Evolutionary conservation across 2,888 invertebrate species (phyloP), one percentile per base, ranked within the genome.

Genomic region (Sinotaia quadrata): DNA sequence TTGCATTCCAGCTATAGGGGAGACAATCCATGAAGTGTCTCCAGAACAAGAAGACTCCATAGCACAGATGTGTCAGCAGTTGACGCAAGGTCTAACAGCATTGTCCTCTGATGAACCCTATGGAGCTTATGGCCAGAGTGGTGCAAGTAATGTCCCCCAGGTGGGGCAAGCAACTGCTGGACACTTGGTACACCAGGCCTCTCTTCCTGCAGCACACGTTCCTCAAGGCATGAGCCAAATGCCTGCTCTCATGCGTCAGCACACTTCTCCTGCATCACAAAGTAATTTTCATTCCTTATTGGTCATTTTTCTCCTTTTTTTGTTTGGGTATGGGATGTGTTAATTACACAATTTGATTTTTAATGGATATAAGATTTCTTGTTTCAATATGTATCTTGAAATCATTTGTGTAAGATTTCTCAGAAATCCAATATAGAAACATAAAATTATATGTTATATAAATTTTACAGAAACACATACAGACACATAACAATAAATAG

Each of bases 21-120:
- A 93, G 79, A 93, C 94, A 49, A 94, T 94, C 85, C 93, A 93
- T 24, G 94, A 94, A 89, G 91, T 92, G 77, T 92, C 93, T 57
- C 93, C 93, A 5, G 85, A 86, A 73, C 80, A 80, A 31, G 84
- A 80, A 62, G 90, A 90, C 83, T 91, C 92, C 54, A 93, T 94
- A 66, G 91, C 93, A 73, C 91, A 94, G 89, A 92, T 92, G 90
- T 94, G 92, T 89, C 94, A 93, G 90, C 94, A 92, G 88, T 91
- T 93, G 82, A 92, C 93, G 54, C 92, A 92, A 82, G 94, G 93
- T 31, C 91, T 94, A 73, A 93, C 93, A 63, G 91, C 94, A 68
- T 91, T 95, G 7, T 81, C 77, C 81, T 91, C 91, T 85, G 92
- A 91, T 74, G 90, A 91, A 81, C 84, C 86, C n/a, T 86, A 86